phyloP scores from a whole-genome alignment of 2,113 vertebrate species.

The Acrocephalus kingi region DNA sequence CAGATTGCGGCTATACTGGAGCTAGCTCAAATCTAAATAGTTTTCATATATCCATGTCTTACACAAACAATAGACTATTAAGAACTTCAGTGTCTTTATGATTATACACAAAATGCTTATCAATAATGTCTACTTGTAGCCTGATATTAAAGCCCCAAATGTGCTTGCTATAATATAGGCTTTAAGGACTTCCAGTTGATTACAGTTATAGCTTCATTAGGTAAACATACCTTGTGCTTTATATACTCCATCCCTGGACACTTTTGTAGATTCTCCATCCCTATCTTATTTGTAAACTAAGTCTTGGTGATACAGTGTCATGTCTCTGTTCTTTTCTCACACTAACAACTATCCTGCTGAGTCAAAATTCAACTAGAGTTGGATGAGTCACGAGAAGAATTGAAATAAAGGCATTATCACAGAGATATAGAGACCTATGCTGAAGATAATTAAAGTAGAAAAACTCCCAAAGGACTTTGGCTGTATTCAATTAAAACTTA shows the following conservation, averaged over 20 bases:
- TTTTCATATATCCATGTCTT: neutral
- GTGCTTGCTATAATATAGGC: neutral
- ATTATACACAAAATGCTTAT: neutral
- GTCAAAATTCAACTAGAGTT: neutral
- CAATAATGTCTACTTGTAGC: neutral
- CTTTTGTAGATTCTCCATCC: neutral
- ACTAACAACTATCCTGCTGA: neutral
- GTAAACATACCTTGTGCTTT: neutral
- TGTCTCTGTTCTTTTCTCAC: neutral
- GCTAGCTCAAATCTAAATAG: neutral
- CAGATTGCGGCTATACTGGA: neutral
- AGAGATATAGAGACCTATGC: neutral
- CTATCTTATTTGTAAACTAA: neutral
- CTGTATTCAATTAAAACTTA: neutral
- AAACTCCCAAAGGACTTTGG: neutral
- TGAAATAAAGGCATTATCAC: neutral
- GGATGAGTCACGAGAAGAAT: neutral
- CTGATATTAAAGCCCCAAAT: neutral
- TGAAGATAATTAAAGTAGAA: neutral
- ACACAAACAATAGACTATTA: neutral
- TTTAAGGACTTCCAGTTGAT: neutral
- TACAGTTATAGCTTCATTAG: neutral
- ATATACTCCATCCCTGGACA: neutral
- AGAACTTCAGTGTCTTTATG: neutral
- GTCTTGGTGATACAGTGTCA: neutral